A percentile compares a stretch with the other conserved stretches of the same genome.
Evolutionary conservation across 2,113 vertebrate species (phyloP).

Genomic region (Indicator indicator): DNA sequence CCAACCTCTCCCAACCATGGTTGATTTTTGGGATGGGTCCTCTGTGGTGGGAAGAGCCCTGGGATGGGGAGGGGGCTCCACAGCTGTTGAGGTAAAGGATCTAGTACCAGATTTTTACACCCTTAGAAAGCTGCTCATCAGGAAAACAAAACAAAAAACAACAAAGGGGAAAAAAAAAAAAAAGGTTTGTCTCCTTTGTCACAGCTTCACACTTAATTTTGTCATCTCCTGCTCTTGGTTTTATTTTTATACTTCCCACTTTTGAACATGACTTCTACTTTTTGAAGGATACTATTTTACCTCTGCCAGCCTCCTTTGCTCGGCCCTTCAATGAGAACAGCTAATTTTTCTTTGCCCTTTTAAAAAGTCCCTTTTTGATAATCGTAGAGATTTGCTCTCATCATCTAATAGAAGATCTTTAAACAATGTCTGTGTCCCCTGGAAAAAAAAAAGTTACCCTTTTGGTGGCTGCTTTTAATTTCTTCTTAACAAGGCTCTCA

Average conservation of each 20-base stretch:
- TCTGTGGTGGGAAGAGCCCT: not conserved
- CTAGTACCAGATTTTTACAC: not conserved
- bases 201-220: not conserved
- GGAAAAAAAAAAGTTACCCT: conserved; percentile 41
- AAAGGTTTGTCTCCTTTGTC: not conserved
- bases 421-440: conserved; percentile 48
- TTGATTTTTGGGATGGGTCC: not conserved
- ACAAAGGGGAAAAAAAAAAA: not conserved
- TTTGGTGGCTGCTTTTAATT: conserved; percentile 32
- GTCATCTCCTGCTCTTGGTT: not conserved
- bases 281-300: conserved; percentile 15
- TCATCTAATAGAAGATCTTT: conserved; percentile 39
- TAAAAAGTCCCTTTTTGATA: conserved; percentile 38
- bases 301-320: conserved; percentile 14
- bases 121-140: not conserved
- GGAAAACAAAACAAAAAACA: not conserved
- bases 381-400: conserved; percentile 38
- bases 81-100: not conserved
- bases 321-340: not conserved
- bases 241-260: not conserved
- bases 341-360: conserved; percentile 54
- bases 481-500: conserved; percentile 32
- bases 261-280: not conserved
- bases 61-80: not conserved
- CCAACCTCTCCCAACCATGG: rapidly evolving